These are phyloP conservation scores for Xerus rutilus DNA, from an alignment of 2,797 vertebrate genomes.

Conservation along the genomic window DNA sequence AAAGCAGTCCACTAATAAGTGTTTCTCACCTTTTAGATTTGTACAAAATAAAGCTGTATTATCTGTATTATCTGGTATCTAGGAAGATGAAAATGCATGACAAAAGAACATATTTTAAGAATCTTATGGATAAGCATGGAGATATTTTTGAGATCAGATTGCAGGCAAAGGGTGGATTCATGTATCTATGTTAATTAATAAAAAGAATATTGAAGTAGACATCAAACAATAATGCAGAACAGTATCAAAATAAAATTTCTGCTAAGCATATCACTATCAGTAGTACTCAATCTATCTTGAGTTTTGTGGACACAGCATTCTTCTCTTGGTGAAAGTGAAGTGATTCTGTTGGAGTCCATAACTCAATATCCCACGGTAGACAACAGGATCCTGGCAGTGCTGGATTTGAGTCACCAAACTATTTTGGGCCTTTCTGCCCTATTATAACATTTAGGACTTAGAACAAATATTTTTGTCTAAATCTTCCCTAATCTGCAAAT, in stretches of 20 bases:
- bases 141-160: not conserved
- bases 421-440: not conserved
- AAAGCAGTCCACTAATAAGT: not conserved
- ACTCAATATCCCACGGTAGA: not conserved
- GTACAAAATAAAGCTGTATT: not conserved
- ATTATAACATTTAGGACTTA: not conserved
- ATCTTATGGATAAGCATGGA: not conserved
- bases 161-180: not conserved
- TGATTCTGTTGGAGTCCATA: not conserved
- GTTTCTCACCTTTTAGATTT: not conserved
- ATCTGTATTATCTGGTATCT: not conserved
- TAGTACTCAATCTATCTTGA: not conserved
- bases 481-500: not conserved
- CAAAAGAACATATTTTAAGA: not conserved
- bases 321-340: not conserved
- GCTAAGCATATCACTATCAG: not conserved
- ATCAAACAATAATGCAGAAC: not conserved
- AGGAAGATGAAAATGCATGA: not conserved
- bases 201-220: not conserved
- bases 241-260: constrained; percentile 23
- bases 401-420: not conserved
- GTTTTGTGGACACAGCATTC: not conserved
- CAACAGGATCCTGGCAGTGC: not conserved
- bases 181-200: not conserved
- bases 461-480: not conserved